These are phyloP conservation scores for Onchidella celtica DNA, from an alignment of 2,888 invertebrate genomes.

Conservation along the genomic window DNA sequence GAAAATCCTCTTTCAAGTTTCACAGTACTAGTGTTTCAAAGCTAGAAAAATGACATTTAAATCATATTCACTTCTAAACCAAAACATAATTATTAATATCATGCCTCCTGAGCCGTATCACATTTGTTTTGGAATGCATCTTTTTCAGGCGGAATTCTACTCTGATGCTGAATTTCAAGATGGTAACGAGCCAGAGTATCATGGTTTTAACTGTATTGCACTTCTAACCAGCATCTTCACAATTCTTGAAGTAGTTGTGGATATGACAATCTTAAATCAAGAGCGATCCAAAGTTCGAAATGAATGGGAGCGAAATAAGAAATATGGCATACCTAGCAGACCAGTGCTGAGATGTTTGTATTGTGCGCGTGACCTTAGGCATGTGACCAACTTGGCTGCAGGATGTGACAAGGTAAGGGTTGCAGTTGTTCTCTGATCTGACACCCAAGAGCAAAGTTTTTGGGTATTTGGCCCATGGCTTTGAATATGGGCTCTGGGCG, in stretches of 20 bases:
- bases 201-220: slow-evolving; percentile 32
- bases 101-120: too few species aligned
- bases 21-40: too few species aligned
- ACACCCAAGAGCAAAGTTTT: too few species aligned
- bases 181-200: not conserved
- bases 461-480: too few species aligned
- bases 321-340: not conserved
- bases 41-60: too few species aligned
- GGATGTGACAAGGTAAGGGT: slow-evolving; percentile 43
- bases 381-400: not conserved
- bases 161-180: not conserved
- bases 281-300: not conserved
- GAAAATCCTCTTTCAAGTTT: too few species aligned
- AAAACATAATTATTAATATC: too few species aligned
- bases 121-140: too few species aligned
- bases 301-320: not conserved
- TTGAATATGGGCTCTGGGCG: too few species aligned
- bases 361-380: slow-evolving; percentile 23
- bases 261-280: not conserved
- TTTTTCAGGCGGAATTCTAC: slow-evolving; percentile 33
- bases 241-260: slow-evolving; percentile 10
- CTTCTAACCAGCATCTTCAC: slow-evolving; percentile 17
- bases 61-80: too few species aligned
- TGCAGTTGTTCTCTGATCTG: too few species aligned
- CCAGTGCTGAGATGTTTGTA: slow-evolving; percentile 21